Base-by-base conservation (phyloP, 2,797 vertebrate genomes). In the Mareca penelope region DNA sequence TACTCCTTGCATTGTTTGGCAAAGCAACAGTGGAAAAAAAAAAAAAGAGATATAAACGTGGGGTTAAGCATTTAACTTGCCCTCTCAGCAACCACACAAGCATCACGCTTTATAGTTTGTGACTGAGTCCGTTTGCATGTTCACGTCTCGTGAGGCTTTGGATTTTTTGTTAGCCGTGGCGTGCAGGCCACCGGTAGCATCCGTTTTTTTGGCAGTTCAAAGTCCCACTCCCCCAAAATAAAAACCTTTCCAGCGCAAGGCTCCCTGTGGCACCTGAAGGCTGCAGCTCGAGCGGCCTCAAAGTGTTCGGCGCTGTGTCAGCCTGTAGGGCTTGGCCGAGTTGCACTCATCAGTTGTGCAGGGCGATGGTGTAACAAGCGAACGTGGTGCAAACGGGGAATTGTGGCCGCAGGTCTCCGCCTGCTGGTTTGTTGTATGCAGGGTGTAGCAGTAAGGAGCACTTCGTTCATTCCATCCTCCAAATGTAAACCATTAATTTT, bases 401-500 rank as follows among this genome's bases (percentile, higher is more conserved):
- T 4, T 8, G 59, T 17, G 84, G 44, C 13, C 3, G 8, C 60
- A n/a, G 85, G 33, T 37, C 35, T 78, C 52, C 6, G 3, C 42
- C 55, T 65, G 75, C 79, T 37, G 3, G 31, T 14, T 8, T 13
- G 55, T 19, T 23, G 56, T 18, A 7, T 10, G 73, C 84, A 82
- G 77, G 80, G 81, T 28, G 81, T 83, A 89, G 90, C 68, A 39
- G 77, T 71, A 68, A 76, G 92, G 72, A 93, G 88, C 19, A 3
- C 29, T 69, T 65, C 33, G 1, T 87, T 93, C 90, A 37, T 60
- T 88, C 88, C 85, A 80, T 82, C 84, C 87, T 94, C 90, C 92
- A 12, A 90, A 89, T 5, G 65, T 80, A 91, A 96, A 94, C 83
- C 83, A 28, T 71, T 88, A 21, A 83, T 95, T 95, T 95, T 90